Percentiles rank a stretch among this genome's conserved stretches.
phyloP scores from a whole-genome alignment of 2,888 invertebrate species.

The Diadromus collaris region DNA sequence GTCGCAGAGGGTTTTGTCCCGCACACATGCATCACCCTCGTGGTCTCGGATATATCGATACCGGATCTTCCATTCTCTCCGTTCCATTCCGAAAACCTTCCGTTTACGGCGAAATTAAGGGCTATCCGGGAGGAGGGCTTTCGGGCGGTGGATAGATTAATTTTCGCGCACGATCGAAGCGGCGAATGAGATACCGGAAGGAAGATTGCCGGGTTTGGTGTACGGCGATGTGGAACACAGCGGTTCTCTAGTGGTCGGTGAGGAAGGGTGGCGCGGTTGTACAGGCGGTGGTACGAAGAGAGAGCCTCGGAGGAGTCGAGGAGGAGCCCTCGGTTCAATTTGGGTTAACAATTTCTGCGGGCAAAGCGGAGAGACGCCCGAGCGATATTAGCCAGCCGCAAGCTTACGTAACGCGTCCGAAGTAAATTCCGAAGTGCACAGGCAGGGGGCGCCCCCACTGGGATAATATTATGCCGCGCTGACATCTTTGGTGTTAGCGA shows the following conservation, averaged over 20 bases:
- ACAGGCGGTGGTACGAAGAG: neutral
- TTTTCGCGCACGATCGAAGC: conserved; percentile 21
- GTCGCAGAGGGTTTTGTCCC: too few species aligned
- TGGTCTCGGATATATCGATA: conserved; percentile 10
- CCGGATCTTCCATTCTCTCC: neutral
- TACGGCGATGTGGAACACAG: conserved; percentile 2
- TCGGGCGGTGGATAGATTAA: conserved; percentile 1
- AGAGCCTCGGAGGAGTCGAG: neutral
- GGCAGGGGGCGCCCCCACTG: conserved; percentile 23
- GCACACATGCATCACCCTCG: neutral
- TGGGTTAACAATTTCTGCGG: conserved; percentile 67
- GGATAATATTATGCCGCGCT: conserved; percentile 74
- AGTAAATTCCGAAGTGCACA: conserved; percentile 72
- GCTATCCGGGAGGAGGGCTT: neutral
- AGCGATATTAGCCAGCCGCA: conserved; percentile 68
- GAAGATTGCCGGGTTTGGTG: neutral
- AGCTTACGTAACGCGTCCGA: conserved; percentile 63
- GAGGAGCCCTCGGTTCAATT: conserved; percentile 57
- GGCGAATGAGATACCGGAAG: neutral
- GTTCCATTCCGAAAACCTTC: neutral
- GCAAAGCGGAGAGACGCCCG: conserved; percentile 62
- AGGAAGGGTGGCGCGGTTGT: too few species aligned
- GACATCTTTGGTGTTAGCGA: conserved; percentile 74
- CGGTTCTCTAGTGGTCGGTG: neutral
- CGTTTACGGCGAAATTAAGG: neutral